These are phyloP conservation scores for Amphipoea oculea DNA, from an alignment of 2,888 invertebrate species.

Conservation along the genomic window DNA sequence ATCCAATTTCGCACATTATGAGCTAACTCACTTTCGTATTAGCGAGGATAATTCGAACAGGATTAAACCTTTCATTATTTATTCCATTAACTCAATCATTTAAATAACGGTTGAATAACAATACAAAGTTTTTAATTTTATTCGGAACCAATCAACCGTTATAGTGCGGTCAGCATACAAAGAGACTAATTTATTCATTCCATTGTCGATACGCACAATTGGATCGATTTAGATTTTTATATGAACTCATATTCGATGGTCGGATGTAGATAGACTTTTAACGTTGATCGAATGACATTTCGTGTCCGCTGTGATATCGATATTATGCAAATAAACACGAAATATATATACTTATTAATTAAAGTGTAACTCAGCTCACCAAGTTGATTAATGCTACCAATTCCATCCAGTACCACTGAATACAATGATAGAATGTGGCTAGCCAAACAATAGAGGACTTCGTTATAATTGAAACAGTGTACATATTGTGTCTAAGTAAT, in stretches of 20 bases:
- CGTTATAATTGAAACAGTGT: constrained; percentile 43
- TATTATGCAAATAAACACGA: not conserved
- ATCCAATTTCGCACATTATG: constrained; percentile 23
- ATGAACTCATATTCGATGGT: constrained; percentile 11
- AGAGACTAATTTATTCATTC: constrained; percentile 67
- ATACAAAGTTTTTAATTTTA: constrained; percentile 69
- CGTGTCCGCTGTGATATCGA: constrained; percentile 1
- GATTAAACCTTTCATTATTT: constrained; percentile 47
- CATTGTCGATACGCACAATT: constrained; percentile 53
- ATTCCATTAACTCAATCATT: constrained; percentile 37
- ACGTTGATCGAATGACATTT: constrained; percentile 26
- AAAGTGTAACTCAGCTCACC: not conserved
- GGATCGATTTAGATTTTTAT: constrained; percentile 57
- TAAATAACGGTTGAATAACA: constrained; percentile 40
- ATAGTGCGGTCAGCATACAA: constrained; percentile 67
- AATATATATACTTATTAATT: not conserved
- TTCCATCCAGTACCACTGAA: constrained; percentile 4
- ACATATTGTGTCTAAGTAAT: constrained; percentile 22
- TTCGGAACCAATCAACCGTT: constrained; percentile 69
- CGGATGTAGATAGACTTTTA: constrained; percentile 16
- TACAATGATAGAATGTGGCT: constrained; percentile 15
- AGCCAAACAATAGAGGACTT: constrained; percentile 31
- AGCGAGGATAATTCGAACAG: constrained; percentile 41
- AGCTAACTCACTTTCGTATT: constrained; percentile 35
- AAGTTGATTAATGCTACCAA: not conserved